These are phyloP conservation scores for Lucilia sericata DNA, from an alignment of 1,140 invertebrate species.

Conservation along the genomic window DNA sequence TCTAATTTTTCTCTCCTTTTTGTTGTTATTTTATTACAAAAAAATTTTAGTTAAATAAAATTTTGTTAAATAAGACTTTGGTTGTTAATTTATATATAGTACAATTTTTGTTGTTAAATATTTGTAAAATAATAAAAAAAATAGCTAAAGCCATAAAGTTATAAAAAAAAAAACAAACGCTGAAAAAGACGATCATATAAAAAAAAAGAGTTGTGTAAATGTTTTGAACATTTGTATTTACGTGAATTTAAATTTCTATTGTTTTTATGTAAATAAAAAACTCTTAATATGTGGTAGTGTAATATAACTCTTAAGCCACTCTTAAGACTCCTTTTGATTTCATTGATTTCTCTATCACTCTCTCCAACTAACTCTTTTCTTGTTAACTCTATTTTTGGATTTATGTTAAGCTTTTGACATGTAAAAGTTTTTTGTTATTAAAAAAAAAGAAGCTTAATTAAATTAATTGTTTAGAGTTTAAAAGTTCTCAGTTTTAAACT, in stretches of 20 bases:
- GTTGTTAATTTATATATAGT: background rate
- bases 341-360: constrained; percentile 41
- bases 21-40: background rate
- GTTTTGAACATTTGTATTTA: too few relatives aligned
- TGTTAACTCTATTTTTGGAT: constrained; percentile 24
- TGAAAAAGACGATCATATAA: background rate
- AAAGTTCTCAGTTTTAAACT: constrained; percentile 12
- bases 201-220: background rate
- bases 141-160: background rate
- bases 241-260: background rate
- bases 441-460: constrained; percentile 28
- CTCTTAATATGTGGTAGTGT: background rate
- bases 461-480: constrained; percentile 22
- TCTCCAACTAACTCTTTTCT: constrained; percentile 33
- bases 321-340: constrained; percentile 17
- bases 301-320: constrained; percentile 22
- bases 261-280: background rate
- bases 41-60: background rate
- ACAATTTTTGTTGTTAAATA: background rate
- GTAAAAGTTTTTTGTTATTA: background rate
- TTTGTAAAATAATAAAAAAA: background rate
- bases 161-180: background rate
- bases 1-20: background rate
- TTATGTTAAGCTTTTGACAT: background rate
- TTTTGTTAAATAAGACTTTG: background rate